phyloP scores from a whole-genome alignment of 2,113 vertebrate genomes.

The Tylochromis polylepis region DNA sequence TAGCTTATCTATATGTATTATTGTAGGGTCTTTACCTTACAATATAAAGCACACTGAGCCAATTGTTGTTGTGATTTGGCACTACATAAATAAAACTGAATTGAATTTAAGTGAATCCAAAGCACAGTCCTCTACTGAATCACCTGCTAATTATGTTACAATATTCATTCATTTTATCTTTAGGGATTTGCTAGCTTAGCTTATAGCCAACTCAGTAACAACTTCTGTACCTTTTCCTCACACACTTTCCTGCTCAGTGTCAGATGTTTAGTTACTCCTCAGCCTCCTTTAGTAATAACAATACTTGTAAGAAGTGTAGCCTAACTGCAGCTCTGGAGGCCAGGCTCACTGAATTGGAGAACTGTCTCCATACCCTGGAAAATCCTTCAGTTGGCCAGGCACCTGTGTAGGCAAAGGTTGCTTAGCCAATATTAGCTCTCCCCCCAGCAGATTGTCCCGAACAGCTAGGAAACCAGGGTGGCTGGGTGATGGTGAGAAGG shows the following conservation, averaged over 20 bases:
- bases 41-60: no score
- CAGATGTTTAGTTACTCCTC: neutral
- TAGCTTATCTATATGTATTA: neutral
- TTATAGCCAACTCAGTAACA: no score
- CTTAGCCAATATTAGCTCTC: neutral
- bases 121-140: no score
- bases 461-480: neutral
- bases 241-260: no score
- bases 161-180: no score
- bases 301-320: neutral
- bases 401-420: neutral
- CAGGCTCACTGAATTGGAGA: neutral
- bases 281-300: neutral
- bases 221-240: no score
- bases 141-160: no score
- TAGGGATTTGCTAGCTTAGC: no score
- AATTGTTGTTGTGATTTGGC: no score
- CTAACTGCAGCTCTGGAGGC: neutral
- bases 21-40: neutral
- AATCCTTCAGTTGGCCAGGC: neutral
- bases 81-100: no score
- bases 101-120: no score
- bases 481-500: neutral
- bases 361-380: fast-evolving
- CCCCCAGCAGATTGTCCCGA: neutral